phyloP scores from a whole-genome alignment of 2,888 invertebrate genomes.

The Amiota mariae region DNA sequence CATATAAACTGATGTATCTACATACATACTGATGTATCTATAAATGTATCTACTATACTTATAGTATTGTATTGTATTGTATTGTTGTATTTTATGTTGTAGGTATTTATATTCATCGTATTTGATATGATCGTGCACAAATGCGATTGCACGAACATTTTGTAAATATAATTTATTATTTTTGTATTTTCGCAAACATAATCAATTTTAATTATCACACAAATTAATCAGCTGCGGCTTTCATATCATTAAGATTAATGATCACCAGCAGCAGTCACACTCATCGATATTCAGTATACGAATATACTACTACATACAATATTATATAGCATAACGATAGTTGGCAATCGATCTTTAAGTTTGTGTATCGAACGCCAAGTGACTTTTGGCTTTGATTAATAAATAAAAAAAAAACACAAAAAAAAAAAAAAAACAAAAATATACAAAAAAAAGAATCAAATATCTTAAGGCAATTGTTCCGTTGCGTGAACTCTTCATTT shows the following conservation, averaged over 20 bases:
- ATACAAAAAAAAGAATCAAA: neutral
- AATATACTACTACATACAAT: too few relatives aligned
- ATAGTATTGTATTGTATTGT: too few relatives aligned
- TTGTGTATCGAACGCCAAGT: neutral
- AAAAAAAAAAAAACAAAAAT: neutral
- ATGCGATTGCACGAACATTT: constrained; percentile 5
- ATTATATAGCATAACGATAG: too few relatives aligned
- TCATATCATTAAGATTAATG: constrained; percentile 68
- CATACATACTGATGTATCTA: too few relatives aligned
- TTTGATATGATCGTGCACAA: neutral
- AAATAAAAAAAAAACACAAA: neutral
- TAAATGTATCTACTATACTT: too few relatives aligned
- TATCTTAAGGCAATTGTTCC: too few relatives aligned
- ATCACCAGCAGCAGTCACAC: constrained; percentile 30
- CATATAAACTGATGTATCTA: too few relatives aligned
- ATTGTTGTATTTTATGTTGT: too few relatives aligned
- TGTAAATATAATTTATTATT: constrained; percentile 59
- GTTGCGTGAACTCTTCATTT: too few relatives aligned
- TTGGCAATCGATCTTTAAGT: neutral
- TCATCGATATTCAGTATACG: too few relatives aligned
- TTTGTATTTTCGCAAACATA: constrained; percentile 41
- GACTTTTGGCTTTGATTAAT: too few relatives aligned
- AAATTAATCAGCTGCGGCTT: constrained; percentile 65
- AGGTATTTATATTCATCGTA: too few relatives aligned
- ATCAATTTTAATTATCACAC: constrained; percentile 67